Evolutionary conservation across 2,113 vertebrate genomes (phyloP).

Genomic region (Rhizomys pruinosus): DNA sequence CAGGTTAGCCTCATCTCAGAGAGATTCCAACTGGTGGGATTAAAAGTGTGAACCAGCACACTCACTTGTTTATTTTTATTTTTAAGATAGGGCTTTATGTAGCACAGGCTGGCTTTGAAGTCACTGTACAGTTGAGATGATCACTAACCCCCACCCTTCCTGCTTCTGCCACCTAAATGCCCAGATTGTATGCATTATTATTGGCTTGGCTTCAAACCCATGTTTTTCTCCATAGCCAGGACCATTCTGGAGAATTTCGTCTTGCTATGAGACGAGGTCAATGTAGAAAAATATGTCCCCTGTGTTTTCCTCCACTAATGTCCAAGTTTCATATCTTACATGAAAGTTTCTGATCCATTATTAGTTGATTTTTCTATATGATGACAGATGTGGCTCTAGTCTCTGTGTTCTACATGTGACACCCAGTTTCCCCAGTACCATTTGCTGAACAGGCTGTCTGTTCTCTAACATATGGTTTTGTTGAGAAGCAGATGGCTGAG

Average conservation of each 20-base stretch:
- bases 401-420: background rate
- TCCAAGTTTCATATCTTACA: background rate
- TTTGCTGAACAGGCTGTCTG: background rate
- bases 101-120: background rate
- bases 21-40: too few species aligned
- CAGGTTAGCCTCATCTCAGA: too few species aligned
- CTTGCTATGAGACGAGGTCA: background rate
- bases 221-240: background rate
- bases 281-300: background rate
- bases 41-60: too few species aligned
- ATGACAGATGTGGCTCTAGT: background rate
- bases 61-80: background rate
- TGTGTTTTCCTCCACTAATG: too few species aligned
- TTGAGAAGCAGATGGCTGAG: background rate
- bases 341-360: background rate
- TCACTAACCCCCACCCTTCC: too few species aligned
- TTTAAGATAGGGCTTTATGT: background rate
- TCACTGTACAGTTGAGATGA: background rate
- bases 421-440: background rate
- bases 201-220: background rate
- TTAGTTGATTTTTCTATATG: background rate
- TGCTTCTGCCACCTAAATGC: too few species aligned
- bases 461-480: background rate
- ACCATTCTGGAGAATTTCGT: background rate
- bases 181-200: too few species aligned